phyloP scores from a whole-genome alignment of 2,113 vertebrate genomes.

The Xenopus borealis region DNA sequence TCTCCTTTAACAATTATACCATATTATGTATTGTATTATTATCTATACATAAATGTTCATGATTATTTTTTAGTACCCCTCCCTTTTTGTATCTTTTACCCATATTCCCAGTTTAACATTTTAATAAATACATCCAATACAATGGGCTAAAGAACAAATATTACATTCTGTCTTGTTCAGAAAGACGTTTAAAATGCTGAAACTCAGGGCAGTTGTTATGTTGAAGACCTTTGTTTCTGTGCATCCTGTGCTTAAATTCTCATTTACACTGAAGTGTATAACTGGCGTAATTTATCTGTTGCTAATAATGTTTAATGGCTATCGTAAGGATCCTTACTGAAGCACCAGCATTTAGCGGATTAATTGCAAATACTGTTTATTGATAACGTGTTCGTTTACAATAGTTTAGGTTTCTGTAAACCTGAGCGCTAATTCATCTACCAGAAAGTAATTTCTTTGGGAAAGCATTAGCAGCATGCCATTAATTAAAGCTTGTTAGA shows the following conservation, averaged over 20 bases:
- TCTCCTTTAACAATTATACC: no score
- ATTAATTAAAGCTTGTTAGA: conserved; percentile 78
- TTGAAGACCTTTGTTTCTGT: not conserved
- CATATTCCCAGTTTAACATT: no score
- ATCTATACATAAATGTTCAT: no score
- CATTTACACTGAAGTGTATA: conserved; percentile 21
- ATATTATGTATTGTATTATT: no score
- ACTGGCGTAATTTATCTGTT: conserved; percentile 26
- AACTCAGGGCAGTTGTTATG: no score
- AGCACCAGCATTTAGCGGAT: conserved; percentile 28
- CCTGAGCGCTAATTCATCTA: conserved; percentile 67
- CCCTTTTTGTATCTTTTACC: no score
- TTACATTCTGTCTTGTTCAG: no score
- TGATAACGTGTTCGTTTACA: conserved; percentile 61
- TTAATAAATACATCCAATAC: no score
- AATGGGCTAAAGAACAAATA: no score
- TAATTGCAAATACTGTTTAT: conserved; percentile 49
- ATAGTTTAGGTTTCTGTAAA: conserved; percentile 61
- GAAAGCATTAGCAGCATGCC: conserved; percentile 69
- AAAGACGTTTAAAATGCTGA: no score
- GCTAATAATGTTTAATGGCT: conserved; percentile 33
- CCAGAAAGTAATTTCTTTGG: conserved; percentile 70
- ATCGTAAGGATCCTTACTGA: conserved; percentile 28
- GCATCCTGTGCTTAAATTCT: not conserved
- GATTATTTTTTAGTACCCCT: no score